Conservation (phyloP, 1,140 invertebrate species). For the Drosophila fuyamai region DNA sequence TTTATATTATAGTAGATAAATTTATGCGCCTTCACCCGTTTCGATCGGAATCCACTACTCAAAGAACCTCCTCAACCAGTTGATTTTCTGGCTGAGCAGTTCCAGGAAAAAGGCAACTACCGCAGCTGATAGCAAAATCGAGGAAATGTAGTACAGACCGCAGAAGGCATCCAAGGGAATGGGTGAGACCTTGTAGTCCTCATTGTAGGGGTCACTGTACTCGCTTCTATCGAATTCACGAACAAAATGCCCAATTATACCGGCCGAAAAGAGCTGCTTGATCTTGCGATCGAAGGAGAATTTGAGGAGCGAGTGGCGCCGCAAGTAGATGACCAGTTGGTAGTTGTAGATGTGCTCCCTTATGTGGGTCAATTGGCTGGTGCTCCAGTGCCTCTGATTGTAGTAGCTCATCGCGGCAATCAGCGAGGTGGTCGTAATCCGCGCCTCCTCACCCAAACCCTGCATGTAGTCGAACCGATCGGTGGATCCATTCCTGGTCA, state of each 20-base stretch:
- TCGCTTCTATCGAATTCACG: conserved; percentile 34
- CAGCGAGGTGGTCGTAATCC: conserved; percentile 39
- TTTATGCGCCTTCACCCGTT: too few species aligned
- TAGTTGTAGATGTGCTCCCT: conserved; percentile 61
- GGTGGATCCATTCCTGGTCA: conserved; percentile 4
- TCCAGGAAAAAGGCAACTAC: conserved; percentile 44
- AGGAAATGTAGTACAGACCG: conserved; percentile 43
- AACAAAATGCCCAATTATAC: conserved; percentile 50
- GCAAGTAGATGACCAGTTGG: conserved; percentile 65
- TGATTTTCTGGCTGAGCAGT: conserved; percentile 32
- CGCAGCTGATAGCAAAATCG: conserved; percentile 21
- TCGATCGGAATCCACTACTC: neutral
- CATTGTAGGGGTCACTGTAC: neutral
- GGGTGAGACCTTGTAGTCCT: conserved; percentile 6
- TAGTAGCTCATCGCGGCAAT: conserved; percentile 50
- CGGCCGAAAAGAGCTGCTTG: conserved; percentile 59
- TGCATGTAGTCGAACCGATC: conserved; percentile 47
- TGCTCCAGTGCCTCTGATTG: conserved; percentile 44
- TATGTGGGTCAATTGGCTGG: conserved; percentile 46
- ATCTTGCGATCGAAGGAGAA: conserved; percentile 67
- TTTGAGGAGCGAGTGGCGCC: conserved; percentile 51
- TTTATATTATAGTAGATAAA: too few species aligned
- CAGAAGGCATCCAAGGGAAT: conserved; percentile 39
- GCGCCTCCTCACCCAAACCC: neutral
- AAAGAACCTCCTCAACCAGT: conserved; percentile 45